Base-by-base conservation (phyloP, 1,140 invertebrate genomes). In the Rhopalosiphum maidis region DNA sequence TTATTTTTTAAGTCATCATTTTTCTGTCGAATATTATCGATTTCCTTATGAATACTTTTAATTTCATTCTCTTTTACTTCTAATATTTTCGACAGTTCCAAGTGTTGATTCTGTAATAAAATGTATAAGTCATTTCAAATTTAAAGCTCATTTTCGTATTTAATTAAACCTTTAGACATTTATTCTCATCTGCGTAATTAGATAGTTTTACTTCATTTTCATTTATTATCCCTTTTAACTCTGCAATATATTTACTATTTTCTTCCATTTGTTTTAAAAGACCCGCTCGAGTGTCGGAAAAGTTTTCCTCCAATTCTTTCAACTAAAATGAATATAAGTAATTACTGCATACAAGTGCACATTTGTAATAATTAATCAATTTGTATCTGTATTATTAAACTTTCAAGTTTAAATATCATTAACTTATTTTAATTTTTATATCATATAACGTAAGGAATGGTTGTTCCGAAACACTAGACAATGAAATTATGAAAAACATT, bases 211-310 rank as follows among this genome's bases (percentile, higher is more conserved):
- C 48, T 91, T 91, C 90, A 46, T 35, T 91, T 77, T 82, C 90
- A 35, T 91, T 46, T 51, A 91, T 91, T 37, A 30, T 82, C 5
- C 43, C 43, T 48, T 91, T 91, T 91, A 91, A 93, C 6, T 93
- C 91, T 35, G 91, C 91, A 25, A 93, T 93, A 7, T 93, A 93
- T 93, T 93, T 93, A 35, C 77, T 93, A 85, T 93, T 93, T 51
- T 93, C 91, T 51, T 93, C 91, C 91, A 93, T 93, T 93, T 93
- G 91, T 60, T 86, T 93, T 35, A 93, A 85, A 55, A 93, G 77
- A 35, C 91, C 77, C 0, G 77, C 48, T 41, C 91, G 68, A n/a
- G 91, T 85, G 22, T 93, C 77, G 2, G 82, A 83, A 93, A 93
- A 93, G 54, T 85, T 93, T 5, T 93, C 91, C 54, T 93, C 91